A percentile compares a stretch with the other conserved stretches of the same genome.
phyloP scores from a whole-genome alignment of 1,140 invertebrate species.

The Oedothorax gibbosus region DNA sequence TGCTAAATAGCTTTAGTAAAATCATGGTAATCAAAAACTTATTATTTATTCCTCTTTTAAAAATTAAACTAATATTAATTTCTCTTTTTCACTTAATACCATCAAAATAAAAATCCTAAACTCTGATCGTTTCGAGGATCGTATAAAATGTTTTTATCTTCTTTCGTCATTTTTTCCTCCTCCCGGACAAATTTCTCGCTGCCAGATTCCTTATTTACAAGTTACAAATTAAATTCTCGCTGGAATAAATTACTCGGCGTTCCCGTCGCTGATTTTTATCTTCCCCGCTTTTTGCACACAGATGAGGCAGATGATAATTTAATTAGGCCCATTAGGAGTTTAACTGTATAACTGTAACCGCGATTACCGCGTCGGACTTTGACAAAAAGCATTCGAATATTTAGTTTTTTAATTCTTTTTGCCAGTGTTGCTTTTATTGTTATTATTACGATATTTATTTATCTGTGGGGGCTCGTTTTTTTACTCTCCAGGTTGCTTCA shows the following conservation, averaged over 20 bases:
- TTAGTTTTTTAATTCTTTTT: conserved; percentile 15
- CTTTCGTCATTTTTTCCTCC: neutral
- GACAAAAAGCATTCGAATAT: conserved; percentile 59
- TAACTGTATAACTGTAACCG: conserved; percentile 54
- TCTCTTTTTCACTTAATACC: conserved; percentile 18
- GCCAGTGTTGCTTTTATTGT: conserved; percentile 35
- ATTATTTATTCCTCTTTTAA: conserved; percentile 49
- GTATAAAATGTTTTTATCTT: conserved; percentile 49
- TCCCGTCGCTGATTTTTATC: conserved; percentile 54
- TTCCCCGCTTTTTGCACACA: conserved; percentile 50
- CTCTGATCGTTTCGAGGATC: conserved; percentile 52
- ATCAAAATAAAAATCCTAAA: conserved; percentile 42
- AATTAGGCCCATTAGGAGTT: conserved; percentile 53
- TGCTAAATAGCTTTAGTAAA: conserved; percentile 41
- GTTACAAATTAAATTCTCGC: conserved; percentile 61
- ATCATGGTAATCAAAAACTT: conserved; percentile 54
- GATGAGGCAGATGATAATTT: conserved; percentile 58
- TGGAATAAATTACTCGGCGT: conserved; percentile 46
- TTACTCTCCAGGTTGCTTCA: conserved; percentile 14
- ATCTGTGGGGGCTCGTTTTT: conserved; percentile 12
- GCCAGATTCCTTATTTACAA: conserved; percentile 60
- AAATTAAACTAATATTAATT: conserved; percentile 55
- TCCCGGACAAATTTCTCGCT: conserved; percentile 31
- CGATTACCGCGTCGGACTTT: conserved; percentile 44
- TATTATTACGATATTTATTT: conserved; percentile 52